Evolutionary conservation across 2,888 invertebrate genomes (phyloP).

Genomic region (Aspidiotus rigidus): DNA sequence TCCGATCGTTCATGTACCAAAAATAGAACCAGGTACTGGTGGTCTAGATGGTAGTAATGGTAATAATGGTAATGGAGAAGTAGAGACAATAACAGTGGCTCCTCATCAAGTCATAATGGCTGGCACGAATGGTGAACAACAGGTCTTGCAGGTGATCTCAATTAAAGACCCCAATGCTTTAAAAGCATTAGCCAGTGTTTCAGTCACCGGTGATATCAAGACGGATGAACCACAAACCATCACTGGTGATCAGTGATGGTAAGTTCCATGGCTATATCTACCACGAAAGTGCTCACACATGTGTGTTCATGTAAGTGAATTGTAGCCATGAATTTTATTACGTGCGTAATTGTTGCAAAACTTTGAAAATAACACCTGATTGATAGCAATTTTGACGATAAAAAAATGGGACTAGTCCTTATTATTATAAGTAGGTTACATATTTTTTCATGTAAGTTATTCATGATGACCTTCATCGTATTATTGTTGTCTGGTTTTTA

Average conservation of each 20-base stretch:
- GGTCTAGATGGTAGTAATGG: constrained; percentile 61
- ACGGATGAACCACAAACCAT: constrained; percentile 27
- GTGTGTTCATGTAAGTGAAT: too few species aligned
- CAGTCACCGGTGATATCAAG: constrained; percentile 23
- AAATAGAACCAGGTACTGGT: constrained; percentile 63
- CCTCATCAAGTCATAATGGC: constrained; percentile 75
- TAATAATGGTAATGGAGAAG: constrained; percentile 36
- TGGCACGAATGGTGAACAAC: constrained; percentile 60
- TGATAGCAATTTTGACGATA: too few species aligned
- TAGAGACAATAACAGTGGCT: constrained; percentile 38
- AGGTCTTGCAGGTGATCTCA: constrained; percentile 72
- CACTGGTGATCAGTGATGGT: constrained; percentile 22
- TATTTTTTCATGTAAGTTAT: too few species aligned
- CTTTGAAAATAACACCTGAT: too few species aligned
- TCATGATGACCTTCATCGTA: too few species aligned
- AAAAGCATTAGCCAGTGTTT: constrained; percentile 40
- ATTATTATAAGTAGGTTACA: too few species aligned
- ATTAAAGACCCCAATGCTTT: constrained; percentile 74
- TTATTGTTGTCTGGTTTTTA: too few species aligned
- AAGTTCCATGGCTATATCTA: too few species aligned
- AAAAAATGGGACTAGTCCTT: too few species aligned
- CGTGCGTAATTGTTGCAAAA: too few species aligned
- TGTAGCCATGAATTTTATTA: too few species aligned
- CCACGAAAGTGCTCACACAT: too few species aligned
- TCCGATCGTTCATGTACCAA: constrained; percentile 71